Conservation (phyloP, 2,113 vertebrate species). For the Stigmatopora argus region DNA sequence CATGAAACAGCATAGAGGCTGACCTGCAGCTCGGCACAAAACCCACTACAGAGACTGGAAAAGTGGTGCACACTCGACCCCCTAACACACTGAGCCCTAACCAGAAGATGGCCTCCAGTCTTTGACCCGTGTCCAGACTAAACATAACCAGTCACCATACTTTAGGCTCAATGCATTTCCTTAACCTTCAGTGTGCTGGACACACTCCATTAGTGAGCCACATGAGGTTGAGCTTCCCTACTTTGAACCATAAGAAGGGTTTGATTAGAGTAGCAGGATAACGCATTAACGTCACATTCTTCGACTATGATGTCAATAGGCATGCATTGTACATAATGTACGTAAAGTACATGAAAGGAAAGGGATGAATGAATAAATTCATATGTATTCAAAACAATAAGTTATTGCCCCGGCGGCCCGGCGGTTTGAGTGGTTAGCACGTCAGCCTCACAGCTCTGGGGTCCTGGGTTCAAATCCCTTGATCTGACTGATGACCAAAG, state of each 20-base stretch:
- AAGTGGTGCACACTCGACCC: slow-evolving; percentile 35
- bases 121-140: slow-evolving; percentile 49
- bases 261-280: neutral
- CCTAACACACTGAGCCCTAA: slow-evolving; percentile 21
- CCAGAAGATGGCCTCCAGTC: slow-evolving; percentile 17
- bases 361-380: too few species aligned
- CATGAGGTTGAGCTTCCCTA: slow-evolving; percentile 31
- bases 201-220: slow-evolving; percentile 22
- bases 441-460: too few species aligned
- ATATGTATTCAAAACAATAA: too few species aligned
- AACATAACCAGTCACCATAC: slow-evolving; percentile 40
- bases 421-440: too few species aligned
- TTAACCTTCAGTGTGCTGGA: slow-evolving; percentile 31
- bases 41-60: slow-evolving; percentile 29
- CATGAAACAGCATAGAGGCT: slow-evolving; percentile 35
- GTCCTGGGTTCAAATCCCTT: too few species aligned
- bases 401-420: too few species aligned
- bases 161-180: slow-evolving; percentile 21
- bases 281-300: neutral
- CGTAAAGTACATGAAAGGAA: too few species aligned
- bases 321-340: neutral
- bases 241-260: neutral
- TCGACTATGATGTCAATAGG: neutral
- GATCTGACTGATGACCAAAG: too few species aligned
- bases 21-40: slow-evolving; percentile 49